Conservation (phyloP, 2,888 invertebrate genomes). For the Hanleya hanleyi region DNA sequence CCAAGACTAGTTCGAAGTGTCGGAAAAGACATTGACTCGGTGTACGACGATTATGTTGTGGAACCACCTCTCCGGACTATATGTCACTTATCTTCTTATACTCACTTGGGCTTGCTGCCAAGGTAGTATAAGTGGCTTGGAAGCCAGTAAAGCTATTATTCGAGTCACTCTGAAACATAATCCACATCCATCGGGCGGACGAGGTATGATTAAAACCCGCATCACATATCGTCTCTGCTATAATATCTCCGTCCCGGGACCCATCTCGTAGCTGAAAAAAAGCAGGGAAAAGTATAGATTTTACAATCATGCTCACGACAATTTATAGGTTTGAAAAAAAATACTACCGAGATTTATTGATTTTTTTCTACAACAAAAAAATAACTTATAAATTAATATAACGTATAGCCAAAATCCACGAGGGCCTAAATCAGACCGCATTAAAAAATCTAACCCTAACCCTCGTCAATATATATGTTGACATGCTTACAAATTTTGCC, state of each 20-base stretch:
- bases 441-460: background rate
- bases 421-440: too few relatives aligned
- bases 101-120: constrained; percentile 39
- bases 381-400: too few relatives aligned
- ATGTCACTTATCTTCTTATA: too few relatives aligned
- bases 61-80: too few relatives aligned
- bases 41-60: too few relatives aligned
- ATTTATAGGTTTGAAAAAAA: background rate
- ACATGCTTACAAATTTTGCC: background rate
- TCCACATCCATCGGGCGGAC: constrained; percentile 50
- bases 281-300: background rate
- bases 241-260: background rate
- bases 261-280: background rate
- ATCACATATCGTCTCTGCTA: background rate
- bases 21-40: too few relatives aligned
- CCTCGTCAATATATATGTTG: background rate
- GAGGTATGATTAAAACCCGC: constrained; percentile 33
- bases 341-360: background rate
- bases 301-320: background rate
- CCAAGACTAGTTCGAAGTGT: too few relatives aligned
- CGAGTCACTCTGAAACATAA: constrained; percentile 52
- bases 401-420: too few relatives aligned
- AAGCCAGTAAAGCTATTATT: constrained; percentile 41
- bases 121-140: constrained; percentile 22
- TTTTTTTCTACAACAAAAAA: background rate